These are phyloP conservation scores for Eueremaeus valkanovi DNA, from an alignment of 2,888 invertebrate genomes.

Conservation along the genomic window DNA sequence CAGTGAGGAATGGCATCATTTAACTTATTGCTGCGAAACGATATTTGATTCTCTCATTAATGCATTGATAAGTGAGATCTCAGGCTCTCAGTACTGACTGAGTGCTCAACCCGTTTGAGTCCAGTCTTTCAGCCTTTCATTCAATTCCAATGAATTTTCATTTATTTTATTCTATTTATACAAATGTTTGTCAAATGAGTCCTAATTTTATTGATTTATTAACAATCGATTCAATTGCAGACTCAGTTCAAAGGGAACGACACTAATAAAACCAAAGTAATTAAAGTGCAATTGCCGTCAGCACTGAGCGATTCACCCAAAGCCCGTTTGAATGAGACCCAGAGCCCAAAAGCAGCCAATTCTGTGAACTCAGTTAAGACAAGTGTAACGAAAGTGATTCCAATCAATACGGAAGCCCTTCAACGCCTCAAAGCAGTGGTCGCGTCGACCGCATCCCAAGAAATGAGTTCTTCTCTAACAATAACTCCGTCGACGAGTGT, in stretches of 20 bases:
- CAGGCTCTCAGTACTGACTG: too few relatives aligned
- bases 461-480: conserved; percentile 5
- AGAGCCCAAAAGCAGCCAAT: conserved; percentile 12
- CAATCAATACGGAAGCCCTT: conserved; percentile 15
- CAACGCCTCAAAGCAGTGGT: conserved; percentile 22
- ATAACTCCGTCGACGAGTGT: conserved; percentile 23
- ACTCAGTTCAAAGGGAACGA: conserved; percentile 2
- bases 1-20: too few relatives aligned
- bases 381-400: conserved; percentile 26
- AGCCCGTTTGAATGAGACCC: neutral
- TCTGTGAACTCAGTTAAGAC: neutral
- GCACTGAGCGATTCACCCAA: neutral
- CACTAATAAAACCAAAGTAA: conserved; percentile 13
- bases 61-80: too few relatives aligned
- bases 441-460: neutral
- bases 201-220: neutral
- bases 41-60: too few relatives aligned
- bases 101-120: too few relatives aligned
- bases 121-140: too few relatives aligned
- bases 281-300: conserved; percentile 26
- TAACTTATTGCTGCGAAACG: too few relatives aligned
- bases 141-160: too few relatives aligned
- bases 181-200: too few relatives aligned
- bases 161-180: too few relatives aligned
- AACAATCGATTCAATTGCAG: neutral